Evolutionary conservation across 2,797 vertebrate species (phyloP).

Genomic region (Arctocebus calabarensis): DNA sequence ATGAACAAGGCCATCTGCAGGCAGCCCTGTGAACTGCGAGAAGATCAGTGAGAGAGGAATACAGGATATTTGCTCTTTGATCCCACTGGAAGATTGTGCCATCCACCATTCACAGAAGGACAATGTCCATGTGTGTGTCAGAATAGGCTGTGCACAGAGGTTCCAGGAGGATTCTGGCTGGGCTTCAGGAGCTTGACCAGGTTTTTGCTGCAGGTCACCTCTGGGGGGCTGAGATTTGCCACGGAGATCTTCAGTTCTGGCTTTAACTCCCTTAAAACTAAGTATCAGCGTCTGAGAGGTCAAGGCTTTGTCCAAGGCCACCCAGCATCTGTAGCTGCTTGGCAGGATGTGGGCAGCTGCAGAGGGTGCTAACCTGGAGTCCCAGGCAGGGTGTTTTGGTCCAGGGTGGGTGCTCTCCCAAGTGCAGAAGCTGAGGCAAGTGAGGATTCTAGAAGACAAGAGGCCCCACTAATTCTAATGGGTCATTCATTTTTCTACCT

Average conservation of each 20-base stretch:
- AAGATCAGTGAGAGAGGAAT: background rate
- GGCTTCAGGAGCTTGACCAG: background rate
- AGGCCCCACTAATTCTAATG: background rate
- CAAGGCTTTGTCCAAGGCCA: background rate
- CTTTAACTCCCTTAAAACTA: background rate
- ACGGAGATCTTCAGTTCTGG: background rate
- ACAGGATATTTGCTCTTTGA: background rate
- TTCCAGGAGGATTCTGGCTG: background rate
- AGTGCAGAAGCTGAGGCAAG: background rate
- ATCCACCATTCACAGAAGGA: background rate
- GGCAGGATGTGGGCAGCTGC: background rate
- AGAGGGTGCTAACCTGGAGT: too few species aligned
- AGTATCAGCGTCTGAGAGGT: background rate
- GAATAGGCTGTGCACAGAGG: background rate
- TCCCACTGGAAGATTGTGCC: background rate
- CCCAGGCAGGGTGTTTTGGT: background rate
- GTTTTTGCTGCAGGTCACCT: background rate
- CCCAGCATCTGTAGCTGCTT: background rate
- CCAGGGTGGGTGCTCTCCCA: background rate
- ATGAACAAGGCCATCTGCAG: rapidly evolving
- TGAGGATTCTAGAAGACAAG: background rate
- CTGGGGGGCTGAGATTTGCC: background rate
- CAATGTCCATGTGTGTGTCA: background rate
- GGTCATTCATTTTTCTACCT: background rate
- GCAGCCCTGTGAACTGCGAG: background rate